Conservation (phyloP, 1,140 invertebrate genomes). For the Mesaphorura yosii region DNA sequence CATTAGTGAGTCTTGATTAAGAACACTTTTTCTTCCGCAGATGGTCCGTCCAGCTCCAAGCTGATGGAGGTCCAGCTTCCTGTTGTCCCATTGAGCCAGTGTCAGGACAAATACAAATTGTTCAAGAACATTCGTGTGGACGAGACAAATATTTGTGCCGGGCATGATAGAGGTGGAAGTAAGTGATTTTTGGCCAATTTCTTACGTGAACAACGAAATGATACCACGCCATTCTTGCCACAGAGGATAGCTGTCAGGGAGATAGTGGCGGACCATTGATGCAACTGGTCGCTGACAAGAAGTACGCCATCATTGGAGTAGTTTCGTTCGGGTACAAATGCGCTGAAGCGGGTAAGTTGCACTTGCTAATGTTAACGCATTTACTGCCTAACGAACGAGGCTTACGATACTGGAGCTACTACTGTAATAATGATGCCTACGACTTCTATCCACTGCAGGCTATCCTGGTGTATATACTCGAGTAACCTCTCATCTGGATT, state of each 20-base stretch:
- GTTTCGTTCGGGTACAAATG: conserved; percentile 63
- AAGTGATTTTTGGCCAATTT: too few species aligned
- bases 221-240: neutral
- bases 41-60: conserved; percentile 47
- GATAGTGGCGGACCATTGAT: conserved; percentile 51
- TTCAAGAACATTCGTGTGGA: conserved; percentile 49
- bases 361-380: too few species aligned
- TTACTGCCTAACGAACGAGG: too few species aligned
- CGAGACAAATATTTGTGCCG: conserved; percentile 60
- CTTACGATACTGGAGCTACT: too few species aligned
- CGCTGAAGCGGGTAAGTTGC: conserved; percentile 41
- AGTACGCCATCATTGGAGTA: conserved; percentile 53
- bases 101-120: conserved; percentile 46
- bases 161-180: too few species aligned
- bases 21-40: conserved; percentile 36
- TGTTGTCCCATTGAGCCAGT: conserved; percentile 49
- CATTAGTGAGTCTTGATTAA: conserved; percentile 3
- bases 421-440: too few species aligned
- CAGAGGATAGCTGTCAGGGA: conserved; percentile 60
- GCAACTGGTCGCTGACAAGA: conserved; percentile 37
- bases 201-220: conserved; percentile 44
- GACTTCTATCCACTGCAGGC: too few species aligned
- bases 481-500: conserved; percentile 44
- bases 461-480: too few species aligned
- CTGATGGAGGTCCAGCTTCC: conserved; percentile 61